Conservation (phyloP, 2,888 invertebrate genomes). For the Subacronicta megacephala region DNA sequence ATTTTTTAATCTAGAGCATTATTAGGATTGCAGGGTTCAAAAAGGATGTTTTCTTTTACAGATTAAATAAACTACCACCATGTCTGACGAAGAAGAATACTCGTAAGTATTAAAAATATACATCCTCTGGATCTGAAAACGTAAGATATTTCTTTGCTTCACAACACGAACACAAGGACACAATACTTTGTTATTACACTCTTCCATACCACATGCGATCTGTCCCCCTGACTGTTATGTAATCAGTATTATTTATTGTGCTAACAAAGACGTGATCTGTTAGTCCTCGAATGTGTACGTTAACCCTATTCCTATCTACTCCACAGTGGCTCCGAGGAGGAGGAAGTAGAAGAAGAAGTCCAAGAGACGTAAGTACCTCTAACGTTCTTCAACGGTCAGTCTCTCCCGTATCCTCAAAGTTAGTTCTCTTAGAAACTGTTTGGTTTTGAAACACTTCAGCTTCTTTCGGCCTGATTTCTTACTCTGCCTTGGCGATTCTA, state of each 20-base stretch:
- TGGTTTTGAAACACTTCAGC: conserved; percentile 82
- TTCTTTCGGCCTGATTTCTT: conserved; percentile 80
- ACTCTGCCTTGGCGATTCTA: conserved; percentile 80
- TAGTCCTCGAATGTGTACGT: conserved; percentile 48
- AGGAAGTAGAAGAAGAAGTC: conserved; percentile 94
- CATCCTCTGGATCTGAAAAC: conserved; percentile 29
- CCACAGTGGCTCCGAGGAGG: conserved; percentile 92
- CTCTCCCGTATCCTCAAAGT: conserved; percentile 52
- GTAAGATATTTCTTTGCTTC: conserved; percentile 42
- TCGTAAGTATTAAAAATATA: conserved; percentile 92
- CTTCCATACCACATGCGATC: conserved; percentile 32
- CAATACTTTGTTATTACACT: conserved; percentile 22
- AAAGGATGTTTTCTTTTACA: conserved; percentile 66
- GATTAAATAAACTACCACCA: conserved; percentile 91
- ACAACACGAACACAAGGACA: conserved; percentile 28
- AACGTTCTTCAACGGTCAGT: conserved; percentile 27
- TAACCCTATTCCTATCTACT: conserved; percentile 64
- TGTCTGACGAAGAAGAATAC: conserved; percentile 99
- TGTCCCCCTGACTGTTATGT: conserved; percentile 32
- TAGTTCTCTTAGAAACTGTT: conserved; percentile 77
- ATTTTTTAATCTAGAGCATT: not conserved
- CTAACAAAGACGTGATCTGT: conserved; percentile 44
- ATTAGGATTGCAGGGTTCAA: too few species aligned
- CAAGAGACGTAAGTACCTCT: conserved; percentile 93
- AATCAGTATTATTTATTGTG: conserved; percentile 36